Base-by-base conservation (phyloP, 2,797 vertebrate genomes). In the Columba guinea region DNA sequence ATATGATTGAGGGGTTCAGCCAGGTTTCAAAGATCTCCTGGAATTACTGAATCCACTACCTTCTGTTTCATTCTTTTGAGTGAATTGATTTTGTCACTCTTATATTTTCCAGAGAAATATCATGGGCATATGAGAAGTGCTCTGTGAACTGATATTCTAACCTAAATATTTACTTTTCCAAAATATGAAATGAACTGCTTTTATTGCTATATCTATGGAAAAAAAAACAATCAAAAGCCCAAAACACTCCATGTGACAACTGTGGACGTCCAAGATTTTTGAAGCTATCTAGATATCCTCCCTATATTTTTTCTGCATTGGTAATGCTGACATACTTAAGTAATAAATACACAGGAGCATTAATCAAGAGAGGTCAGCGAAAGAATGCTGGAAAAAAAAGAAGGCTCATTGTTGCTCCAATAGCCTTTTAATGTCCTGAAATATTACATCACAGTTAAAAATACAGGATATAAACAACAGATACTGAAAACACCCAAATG, bases 381-480 rank as follows among this genome's bases (percentile, higher is more conserved):
- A 90, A 76, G 70, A 91, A 94, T 87, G 74, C 39, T 87, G 85
- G 67, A 60, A 76, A 62, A 62, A 53, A 87, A n/a, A 44, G 30
- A 73, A 67, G 3, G 22, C 41, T 59, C 37, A 21, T 55, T 82
- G 32, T 81, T 93, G 39, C 46, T 28, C 34, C 81, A 83, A 86
- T 22, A 84, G 39, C 28, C 59, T 89, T 82, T 71, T 83, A 55
- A 76, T 92, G 32, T 44, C 60, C 84, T 75, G 63, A 90, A 92
- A 67, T 41, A 71, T 79, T 91, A 78, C 63, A 83, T 83, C 86
- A 94, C 58, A 70, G 62, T 91, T 80, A 82, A 85, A 92, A 93
- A 92, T 44, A 21, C 69, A 89, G 52, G 69, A 76, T 56, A 65
- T 13, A 86, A 94, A 93, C 68, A 94, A 62, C 75, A 88, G 81